phyloP scores from a whole-genome alignment of 30 jellyfish, hydroid and myxozoan species.

The Pseudorhiza aurosa region DNA sequence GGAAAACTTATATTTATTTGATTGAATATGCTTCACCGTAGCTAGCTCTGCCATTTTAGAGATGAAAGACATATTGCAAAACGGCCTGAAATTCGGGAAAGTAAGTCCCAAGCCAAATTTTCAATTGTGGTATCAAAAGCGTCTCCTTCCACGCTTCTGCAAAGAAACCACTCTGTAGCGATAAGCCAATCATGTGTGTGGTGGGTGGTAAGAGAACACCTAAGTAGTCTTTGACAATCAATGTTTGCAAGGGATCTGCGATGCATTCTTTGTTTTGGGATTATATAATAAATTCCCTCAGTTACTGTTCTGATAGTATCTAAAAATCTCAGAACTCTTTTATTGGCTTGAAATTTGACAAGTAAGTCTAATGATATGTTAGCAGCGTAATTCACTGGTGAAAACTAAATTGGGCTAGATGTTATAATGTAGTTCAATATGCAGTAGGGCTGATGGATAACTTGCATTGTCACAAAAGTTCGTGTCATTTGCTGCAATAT shows the following conservation, averaged over 20 bases:
- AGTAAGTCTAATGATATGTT: too few relatives aligned
- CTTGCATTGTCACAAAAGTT: too few relatives aligned
- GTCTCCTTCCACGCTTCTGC: constrained; percentile 39
- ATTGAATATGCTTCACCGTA: constrained; percentile 12
- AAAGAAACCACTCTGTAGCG: constrained; percentile 3
- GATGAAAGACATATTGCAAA: constrained; percentile 27
- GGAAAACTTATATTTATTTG: constrained; percentile 11
- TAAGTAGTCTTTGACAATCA: neutral
- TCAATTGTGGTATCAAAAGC: constrained; percentile 25
- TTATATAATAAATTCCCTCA: constrained; percentile 4
- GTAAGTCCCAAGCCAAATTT: constrained; percentile 28
- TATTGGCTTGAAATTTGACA: neutral
- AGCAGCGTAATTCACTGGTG: too few relatives aligned
- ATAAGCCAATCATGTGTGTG: neutral
- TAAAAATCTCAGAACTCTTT: constrained; percentile 21
- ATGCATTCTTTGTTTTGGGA: constrained; percentile 16
- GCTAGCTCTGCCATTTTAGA: constrained; percentile 37
- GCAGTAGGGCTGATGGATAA: too few relatives aligned
- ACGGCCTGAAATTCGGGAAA: constrained; percentile 39
- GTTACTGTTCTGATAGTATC: neutral
- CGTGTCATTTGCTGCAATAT: too few relatives aligned
- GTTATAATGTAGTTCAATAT: too few relatives aligned
- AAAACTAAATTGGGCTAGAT: too few relatives aligned
- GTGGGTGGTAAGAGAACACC: constrained; percentile 11
- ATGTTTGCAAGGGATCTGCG: neutral